phyloP scores from a whole-genome alignment of 2,888 invertebrate species.

The Blastobasis lacticolella region DNA sequence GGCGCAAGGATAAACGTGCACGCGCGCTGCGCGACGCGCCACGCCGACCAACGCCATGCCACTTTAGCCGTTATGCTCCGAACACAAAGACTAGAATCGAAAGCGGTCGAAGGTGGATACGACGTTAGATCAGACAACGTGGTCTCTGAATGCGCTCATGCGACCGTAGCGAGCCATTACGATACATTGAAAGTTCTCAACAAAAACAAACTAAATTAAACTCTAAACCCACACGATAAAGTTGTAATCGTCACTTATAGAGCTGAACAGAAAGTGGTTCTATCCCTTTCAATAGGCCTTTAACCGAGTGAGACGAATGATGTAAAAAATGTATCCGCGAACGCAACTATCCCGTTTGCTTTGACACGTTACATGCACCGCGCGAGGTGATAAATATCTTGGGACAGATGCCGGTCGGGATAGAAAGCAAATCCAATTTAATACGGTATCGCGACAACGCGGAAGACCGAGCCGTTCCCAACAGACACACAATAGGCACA shows the following conservation, averaged over 20 bases:
- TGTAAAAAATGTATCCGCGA: conserved; percentile 56
- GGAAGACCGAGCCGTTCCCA: conserved; percentile 33
- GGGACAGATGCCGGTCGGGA: conserved; percentile 38
- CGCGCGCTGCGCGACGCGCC: conserved; percentile 38
- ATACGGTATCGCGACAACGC: conserved; percentile 38
- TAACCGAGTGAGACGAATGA: conserved; percentile 32
- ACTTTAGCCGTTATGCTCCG: conserved; percentile 27
- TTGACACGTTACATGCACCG: conserved; percentile 57
- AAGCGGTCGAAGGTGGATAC: conserved; percentile 22
- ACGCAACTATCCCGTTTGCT: conserved; percentile 54
- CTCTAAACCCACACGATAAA: conserved; percentile 47
- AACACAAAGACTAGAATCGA: conserved; percentile 24
- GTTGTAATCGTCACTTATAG: conserved; percentile 35
- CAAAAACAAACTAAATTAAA: conserved; percentile 46
- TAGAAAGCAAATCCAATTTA: conserved; percentile 29
- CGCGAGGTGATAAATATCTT: conserved; percentile 60
- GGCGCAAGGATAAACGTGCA: conserved; percentile 56
- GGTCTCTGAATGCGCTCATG: conserved; percentile 64
- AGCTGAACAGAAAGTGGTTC: conserved; percentile 19
- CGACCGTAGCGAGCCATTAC: conserved; percentile 69
- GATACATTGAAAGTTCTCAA: conserved; percentile 57
- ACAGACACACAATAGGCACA: conserved; percentile 13
- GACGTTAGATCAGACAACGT: conserved; percentile 32
- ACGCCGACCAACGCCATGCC: conserved; percentile 19
- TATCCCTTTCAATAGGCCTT: conserved; percentile 37